Evolutionary conservation across 37 sponge, comb jelly and placozoan species (phyloP).

Genomic region (Theonella swinhoei): DNA sequence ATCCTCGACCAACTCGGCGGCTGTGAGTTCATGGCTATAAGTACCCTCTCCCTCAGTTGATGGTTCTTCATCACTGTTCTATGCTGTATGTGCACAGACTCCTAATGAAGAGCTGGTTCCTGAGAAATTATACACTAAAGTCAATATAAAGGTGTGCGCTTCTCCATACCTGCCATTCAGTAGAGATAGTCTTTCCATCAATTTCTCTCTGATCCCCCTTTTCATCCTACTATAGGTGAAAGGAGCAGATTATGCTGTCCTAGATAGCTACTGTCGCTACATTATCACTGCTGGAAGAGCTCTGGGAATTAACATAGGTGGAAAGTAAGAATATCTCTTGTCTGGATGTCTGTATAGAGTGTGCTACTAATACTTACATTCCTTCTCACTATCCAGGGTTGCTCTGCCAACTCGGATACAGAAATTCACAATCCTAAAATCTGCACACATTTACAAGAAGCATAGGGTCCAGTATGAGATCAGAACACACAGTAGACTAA

Average conservation of each 20-base stretch:
- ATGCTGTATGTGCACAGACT: background rate
- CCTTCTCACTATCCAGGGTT: constrained; percentile 31
- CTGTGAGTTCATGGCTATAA: no score
- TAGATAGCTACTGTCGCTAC: constrained; percentile 88
- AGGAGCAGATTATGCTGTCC: constrained; percentile 79
- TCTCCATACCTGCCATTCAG: background rate
- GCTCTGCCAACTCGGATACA: constrained; percentile 73
- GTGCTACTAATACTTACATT: background rate
- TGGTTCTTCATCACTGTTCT: no score
- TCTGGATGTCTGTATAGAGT: background rate
- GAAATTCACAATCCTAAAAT: constrained; percentile 90
- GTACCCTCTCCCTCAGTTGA: no score
- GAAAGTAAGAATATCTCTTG: constrained; percentile 20
- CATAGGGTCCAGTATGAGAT: constrained; percentile 93
- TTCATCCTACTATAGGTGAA: constrained; percentile 51
- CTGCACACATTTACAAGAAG: constrained; percentile 91
- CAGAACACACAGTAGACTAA: constrained; percentile 75
- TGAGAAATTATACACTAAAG: constrained; percentile 49
- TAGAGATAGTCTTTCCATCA: background rate
- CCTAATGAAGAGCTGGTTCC: constrained; percentile 47
- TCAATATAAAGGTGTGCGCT: constrained; percentile 45
- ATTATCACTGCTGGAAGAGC: constrained; percentile 70
- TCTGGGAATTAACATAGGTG: constrained; percentile 74
- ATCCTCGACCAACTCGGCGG: no score
- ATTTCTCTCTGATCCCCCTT: background rate